phyloP scores from a whole-genome alignment of 2,113 vertebrate species.

The Probosciger aterrimus region DNA sequence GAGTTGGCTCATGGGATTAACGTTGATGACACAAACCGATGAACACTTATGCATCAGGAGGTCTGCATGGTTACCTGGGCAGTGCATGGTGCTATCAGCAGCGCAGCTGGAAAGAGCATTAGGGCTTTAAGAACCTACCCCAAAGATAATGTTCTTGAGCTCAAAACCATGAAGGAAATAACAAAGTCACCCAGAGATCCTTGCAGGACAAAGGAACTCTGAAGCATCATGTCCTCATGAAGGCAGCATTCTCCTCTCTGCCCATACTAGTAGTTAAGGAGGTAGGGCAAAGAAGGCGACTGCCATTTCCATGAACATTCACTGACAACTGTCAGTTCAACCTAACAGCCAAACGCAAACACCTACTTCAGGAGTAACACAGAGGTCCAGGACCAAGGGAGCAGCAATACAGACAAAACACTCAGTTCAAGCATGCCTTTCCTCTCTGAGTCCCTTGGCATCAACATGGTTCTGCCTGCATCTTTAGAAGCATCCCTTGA shows the following conservation, averaged over 20 bases:
- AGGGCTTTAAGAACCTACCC: background rate
- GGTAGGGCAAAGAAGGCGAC: background rate
- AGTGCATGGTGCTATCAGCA: background rate
- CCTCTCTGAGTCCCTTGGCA: background rate
- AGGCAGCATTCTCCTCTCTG: background rate
- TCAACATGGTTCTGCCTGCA: background rate
- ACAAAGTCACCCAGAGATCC: background rate
- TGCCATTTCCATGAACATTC: background rate
- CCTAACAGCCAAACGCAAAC: background rate
- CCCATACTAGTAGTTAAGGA: background rate
- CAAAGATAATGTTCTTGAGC: background rate
- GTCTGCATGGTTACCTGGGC: background rate
- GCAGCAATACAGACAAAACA: background rate
- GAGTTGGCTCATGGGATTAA: background rate
- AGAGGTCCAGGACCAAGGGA: background rate
- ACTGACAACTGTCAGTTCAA: background rate
- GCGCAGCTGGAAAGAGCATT: background rate
- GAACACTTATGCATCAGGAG: background rate
- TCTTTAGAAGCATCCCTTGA: background rate
- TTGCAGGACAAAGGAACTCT: background rate
- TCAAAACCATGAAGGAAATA: background rate
- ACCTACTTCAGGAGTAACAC: background rate
- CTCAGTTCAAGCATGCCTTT: background rate
- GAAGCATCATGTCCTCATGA: background rate
- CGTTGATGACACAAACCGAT: fast-evolving